These are phyloP conservation scores for Tetranychus urticae DNA, from an alignment of 1,140 invertebrate genomes.

Conservation along the genomic window DNA sequence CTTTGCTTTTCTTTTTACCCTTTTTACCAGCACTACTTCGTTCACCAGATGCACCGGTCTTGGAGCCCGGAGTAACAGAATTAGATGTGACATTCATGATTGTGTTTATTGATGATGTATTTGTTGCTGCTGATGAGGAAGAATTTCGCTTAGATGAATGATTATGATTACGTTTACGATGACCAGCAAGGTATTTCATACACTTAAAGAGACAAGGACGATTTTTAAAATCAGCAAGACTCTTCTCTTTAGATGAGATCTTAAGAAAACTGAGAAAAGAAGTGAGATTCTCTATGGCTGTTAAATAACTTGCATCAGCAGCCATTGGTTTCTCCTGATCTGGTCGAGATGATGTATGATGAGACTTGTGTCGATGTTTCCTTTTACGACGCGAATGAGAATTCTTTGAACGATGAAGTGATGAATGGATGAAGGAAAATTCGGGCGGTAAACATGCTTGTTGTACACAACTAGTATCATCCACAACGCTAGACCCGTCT, in stretches of 20 bases:
- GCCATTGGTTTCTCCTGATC: conserved; percentile 26
- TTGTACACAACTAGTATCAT: too few relatives aligned
- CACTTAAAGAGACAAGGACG: background rate
- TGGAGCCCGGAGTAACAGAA: background rate
- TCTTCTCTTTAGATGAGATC: conserved; percentile 3
- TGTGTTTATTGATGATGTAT: background rate
- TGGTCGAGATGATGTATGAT: background rate
- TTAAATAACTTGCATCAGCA: conserved; percentile 16
- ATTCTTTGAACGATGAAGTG: background rate
- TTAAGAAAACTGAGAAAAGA: background rate
- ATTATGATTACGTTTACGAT: background rate
- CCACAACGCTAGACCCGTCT: background rate
- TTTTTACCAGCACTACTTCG: background rate
- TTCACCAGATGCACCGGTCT: background rate
- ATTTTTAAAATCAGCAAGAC: background rate
- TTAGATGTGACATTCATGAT: background rate
- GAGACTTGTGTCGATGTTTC: background rate
- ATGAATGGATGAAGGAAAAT: background rate
- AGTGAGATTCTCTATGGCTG: background rate
- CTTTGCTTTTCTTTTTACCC: conserved; percentile 1
- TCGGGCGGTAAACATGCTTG: too few relatives aligned
- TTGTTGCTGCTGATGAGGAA: background rate
- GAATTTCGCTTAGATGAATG: background rate
- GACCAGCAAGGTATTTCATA: background rate
- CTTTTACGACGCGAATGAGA: background rate